Base-by-base conservation (phyloP, 2,797 vertebrate genomes). In the Oreochromis grahami region DNA sequence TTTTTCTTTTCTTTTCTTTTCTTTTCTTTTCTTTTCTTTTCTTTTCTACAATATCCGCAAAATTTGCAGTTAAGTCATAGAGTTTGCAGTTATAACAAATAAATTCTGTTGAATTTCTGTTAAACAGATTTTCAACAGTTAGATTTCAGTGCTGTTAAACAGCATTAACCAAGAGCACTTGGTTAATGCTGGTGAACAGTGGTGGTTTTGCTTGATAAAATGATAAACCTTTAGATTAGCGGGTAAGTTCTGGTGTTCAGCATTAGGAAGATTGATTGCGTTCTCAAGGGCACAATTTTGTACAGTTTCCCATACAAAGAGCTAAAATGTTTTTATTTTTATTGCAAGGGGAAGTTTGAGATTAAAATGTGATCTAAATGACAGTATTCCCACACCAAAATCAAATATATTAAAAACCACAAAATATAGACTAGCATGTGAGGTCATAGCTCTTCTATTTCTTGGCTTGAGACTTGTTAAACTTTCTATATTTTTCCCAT, bases 371-470 rank as follows among this genome's bases (percentile, higher is more conserved):
- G 2, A 36, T 36, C 58, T n/a, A 43, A 43, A 43, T 68, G 43
- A 17, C 8, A 43, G 8, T 38, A 43, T 26, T 43, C 15, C 5
- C 38, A 26, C 13, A 24, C 2, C 0, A 0, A 43, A 43, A 26
- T 17, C 38, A 43, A 68, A 68, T 14, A 68, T 24, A 24, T 41
- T 43, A 26, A 26, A 17, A 68, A 26, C 5, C 38, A 68, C 12
- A 41, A 24, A 43, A 15, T 43, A 14, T 68, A 68, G 36, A 68
- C 1, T 0, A 24, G 38, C 5, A 15, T 68, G n/a, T 43, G 38
- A 68, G 5, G 13, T 43, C 13, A 15, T 24, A 15, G 24, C 63
- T 15, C 36, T 68, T 43, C n/a, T 14, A 5, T 24, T 6, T 68
- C 63, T 41, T 43, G 63, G 38, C 8, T 68, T 43, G 2, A 26